These are phyloP conservation scores for Azorinus chamasolen DNA, from an alignment of 2,888 invertebrate species.

Conservation along the genomic window DNA sequence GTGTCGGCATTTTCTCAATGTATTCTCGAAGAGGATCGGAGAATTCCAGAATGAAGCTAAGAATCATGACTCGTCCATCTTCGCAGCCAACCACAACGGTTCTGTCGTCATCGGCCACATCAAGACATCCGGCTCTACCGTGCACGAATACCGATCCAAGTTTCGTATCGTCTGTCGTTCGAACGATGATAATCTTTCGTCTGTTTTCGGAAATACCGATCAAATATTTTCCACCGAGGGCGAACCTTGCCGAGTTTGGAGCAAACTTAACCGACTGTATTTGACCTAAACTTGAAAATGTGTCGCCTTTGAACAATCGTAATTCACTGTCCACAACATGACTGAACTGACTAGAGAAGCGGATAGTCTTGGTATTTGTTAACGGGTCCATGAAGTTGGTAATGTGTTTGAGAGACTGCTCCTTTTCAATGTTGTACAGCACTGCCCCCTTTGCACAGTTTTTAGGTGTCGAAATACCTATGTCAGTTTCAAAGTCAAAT, in stretches of 20 bases:
- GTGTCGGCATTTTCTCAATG: slow-evolving; percentile 68
- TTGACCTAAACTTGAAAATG: slow-evolving; percentile 32
- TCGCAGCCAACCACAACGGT: slow-evolving; percentile 81
- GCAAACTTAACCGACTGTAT: slow-evolving; percentile 44
- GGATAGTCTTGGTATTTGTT: slow-evolving; percentile 56
- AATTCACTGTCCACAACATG: slow-evolving; percentile 70
- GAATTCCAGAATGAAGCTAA: slow-evolving; percentile 75
- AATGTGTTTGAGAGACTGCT: slow-evolving; percentile 67
- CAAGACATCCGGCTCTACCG: slow-evolving; percentile 73
- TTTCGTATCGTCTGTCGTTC: slow-evolving; percentile 67
- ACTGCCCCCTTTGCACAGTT: slow-evolving; percentile 72
- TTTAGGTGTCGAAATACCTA: slow-evolving; percentile 66
- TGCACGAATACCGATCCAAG: slow-evolving; percentile 76
- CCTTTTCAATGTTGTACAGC: slow-evolving; percentile 71
- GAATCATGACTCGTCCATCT: slow-evolving; percentile 80
- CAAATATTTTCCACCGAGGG: slow-evolving; percentile 77
- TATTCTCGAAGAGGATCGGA: slow-evolving; percentile 77
- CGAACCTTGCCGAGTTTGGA: slow-evolving; percentile 52
- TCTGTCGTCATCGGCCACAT: slow-evolving; percentile 76
- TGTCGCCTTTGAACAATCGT: slow-evolving; percentile 62
- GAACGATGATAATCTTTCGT: slow-evolving; percentile 69
- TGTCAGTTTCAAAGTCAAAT: slow-evolving; percentile 67
- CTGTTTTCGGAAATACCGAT: slow-evolving; percentile 71
- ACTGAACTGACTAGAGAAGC: slow-evolving; percentile 67
- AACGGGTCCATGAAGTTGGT: slow-evolving; percentile 62